A percentile compares a stretch with the other conserved stretches of the same genome.
Conservation (phyloP, 2,113 vertebrate species). For the Dasyprocta punctata region DNA sequence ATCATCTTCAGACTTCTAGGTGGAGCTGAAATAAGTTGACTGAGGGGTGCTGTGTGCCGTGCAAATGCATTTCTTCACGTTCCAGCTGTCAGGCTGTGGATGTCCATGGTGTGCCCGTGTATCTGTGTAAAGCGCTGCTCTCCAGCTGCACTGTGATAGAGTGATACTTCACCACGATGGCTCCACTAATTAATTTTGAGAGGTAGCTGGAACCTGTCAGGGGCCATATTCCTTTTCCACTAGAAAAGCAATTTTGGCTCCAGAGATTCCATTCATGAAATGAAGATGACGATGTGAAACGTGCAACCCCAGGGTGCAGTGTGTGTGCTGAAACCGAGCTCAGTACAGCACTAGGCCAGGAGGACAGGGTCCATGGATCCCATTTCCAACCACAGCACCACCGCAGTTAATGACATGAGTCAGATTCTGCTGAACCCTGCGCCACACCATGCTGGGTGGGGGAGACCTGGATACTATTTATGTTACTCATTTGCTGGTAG, state of each 20-base stretch:
- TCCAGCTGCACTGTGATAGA: not conserved
- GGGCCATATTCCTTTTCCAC: slow-evolving; percentile 42
- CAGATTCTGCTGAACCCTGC: not conserved
- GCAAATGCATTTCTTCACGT: not conserved
- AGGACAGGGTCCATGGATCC: not conserved
- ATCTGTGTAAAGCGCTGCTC: not conserved
- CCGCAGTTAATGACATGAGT: not conserved
- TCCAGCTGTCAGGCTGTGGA: not conserved
- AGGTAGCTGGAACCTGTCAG: slow-evolving; percentile 37
- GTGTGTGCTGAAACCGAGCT: not conserved
- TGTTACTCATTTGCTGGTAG: not conserved
- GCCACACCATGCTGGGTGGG: not conserved
- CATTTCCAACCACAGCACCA: not conserved
- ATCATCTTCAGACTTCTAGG: not conserved
- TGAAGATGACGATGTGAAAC: not conserved
- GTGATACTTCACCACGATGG: not conserved
- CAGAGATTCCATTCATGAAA: slow-evolving; percentile 1
- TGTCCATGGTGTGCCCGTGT: not conserved
- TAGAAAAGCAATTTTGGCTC: slow-evolving; percentile 60
- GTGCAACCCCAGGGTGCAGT: not conserved
- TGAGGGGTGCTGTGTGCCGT: not conserved
- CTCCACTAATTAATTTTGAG: slow-evolving; percentile 37
- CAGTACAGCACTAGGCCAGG: not conserved
- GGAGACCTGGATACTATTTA: not conserved
- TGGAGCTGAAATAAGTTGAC: not conserved